phyloP scores from a whole-genome alignment of 2,888 invertebrate genomes.

The Rhabditophanes sp. region DNA sequence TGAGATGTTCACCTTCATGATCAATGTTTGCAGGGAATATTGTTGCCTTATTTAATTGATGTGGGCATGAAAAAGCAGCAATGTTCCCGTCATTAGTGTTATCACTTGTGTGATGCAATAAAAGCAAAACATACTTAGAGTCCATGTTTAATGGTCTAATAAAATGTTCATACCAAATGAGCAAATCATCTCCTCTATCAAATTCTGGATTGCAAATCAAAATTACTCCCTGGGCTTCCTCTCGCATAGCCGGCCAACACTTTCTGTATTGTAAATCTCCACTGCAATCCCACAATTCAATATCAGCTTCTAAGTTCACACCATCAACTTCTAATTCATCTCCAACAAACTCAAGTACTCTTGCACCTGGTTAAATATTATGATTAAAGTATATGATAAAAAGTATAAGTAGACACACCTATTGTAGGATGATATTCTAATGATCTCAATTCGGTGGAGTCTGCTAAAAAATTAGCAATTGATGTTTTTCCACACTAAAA shows the following conservation, averaged over 20 bases:
- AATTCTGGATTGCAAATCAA: constrained; percentile 55
- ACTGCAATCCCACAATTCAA: constrained; percentile 64
- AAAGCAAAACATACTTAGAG: constrained; percentile 10
- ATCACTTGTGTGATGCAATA: constrained; percentile 16
- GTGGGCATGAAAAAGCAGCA: constrained; percentile 20
- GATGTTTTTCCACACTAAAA: constrained; percentile 25
- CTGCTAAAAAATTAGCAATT: constrained; percentile 23
- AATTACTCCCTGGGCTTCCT: constrained; percentile 57
- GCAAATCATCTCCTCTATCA: constrained; percentile 23
- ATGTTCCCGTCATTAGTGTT: constrained; percentile 46
- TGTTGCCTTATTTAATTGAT: constrained; percentile 2
- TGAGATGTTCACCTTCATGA: constrained; percentile 17
- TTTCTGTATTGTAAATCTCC: constrained; percentile 61
- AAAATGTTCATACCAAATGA: constrained; percentile 22
- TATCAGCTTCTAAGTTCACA: constrained; percentile 53
- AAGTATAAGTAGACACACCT: constrained; percentile 9
- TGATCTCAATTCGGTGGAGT: constrained; percentile 14
- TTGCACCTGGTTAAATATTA: constrained; percentile 28
- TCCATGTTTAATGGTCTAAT: constrained; percentile 5
- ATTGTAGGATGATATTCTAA: constrained; percentile 26
- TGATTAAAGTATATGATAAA: background rate
- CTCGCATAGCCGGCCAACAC: constrained; percentile 62
- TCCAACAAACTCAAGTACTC: constrained; percentile 63
- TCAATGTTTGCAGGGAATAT: constrained; percentile 18
- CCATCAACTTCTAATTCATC: constrained; percentile 53